These are phyloP conservation scores for Drosophila nebulosa DNA, from an alignment of 1,140 invertebrate species.

Conservation along the genomic window DNA sequence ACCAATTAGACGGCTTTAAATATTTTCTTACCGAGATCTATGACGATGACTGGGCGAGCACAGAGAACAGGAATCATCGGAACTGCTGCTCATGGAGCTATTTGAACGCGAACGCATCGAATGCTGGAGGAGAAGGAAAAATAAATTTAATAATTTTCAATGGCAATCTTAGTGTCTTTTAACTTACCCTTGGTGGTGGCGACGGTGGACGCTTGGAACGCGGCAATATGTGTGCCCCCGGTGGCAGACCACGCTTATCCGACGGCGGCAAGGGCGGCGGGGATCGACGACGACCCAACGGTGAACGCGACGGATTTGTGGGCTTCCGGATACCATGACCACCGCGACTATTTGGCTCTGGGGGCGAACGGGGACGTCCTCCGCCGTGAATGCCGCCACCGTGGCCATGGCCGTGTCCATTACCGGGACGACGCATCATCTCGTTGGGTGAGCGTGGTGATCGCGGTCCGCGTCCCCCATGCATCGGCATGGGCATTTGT, in stretches of 20 bases:
- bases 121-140: conserved; percentile 32
- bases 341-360: conserved; percentile 55
- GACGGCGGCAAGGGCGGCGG: conserved; percentile 54
- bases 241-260: conserved; percentile 46
- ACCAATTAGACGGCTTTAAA: too few relatives aligned
- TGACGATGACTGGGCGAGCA: conserved; percentile 82
- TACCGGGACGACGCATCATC: conserved; percentile 64
- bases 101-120: conserved; percentile 83
- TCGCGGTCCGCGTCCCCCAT: conserved; percentile 61
- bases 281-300: conserved; percentile 63
- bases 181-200: conserved; percentile 79
- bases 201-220: conserved; percentile 81
- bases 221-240: conserved; percentile 65
- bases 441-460: conserved; percentile 69
- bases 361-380: conserved; percentile 71
- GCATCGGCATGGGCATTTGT: conserved; percentile 50
- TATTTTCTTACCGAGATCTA: conserved; percentile 72
- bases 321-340: conserved; percentile 44
- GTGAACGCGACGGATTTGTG: conserved; percentile 72
- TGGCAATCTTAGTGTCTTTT: neutral
- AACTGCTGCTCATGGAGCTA: conserved; percentile 89
- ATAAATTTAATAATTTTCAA: neutral
- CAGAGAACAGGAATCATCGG: conserved; percentile 90
- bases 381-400: conserved; percentile 27
- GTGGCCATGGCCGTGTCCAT: conserved; percentile 34